Conservation (phyloP, 2,113 vertebrate species). For the Platichthys stellatus region DNA sequence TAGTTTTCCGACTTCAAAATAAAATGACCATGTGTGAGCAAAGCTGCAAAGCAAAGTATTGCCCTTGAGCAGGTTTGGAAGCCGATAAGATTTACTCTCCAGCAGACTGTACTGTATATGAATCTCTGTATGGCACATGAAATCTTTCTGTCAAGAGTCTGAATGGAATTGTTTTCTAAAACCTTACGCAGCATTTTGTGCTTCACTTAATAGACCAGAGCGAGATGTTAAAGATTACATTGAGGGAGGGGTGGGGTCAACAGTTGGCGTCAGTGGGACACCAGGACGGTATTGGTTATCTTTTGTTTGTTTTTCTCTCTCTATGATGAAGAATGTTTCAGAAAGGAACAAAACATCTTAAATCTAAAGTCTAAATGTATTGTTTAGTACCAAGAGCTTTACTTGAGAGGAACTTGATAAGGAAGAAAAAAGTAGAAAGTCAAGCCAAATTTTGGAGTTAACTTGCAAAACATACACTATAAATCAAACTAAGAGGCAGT, state of each 20-base stretch:
- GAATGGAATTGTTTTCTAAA: conserved; percentile 40
- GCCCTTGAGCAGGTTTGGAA: conserved; percentile 27
- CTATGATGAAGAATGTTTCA: conserved; percentile 41
- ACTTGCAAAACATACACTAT: neutral
- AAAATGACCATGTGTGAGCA: neutral
- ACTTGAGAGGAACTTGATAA: conserved; percentile 20
- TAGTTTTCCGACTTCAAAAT: neutral
- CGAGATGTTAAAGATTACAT: conserved; percentile 54
- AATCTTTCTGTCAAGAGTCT: conserved; percentile 4
- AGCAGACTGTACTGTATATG: conserved; percentile 10
- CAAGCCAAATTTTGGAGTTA: conserved; percentile 2
- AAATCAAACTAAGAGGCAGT: neutral
- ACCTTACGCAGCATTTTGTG: conserved; percentile 35
- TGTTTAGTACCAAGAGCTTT: conserved; percentile 29
- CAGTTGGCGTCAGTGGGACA: conserved; percentile 8
- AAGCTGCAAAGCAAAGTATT: neutral
- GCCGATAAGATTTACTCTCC: conserved; percentile 33
- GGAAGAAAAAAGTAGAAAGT: neutral
- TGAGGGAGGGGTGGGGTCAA: conserved; percentile 22
- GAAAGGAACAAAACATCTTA: conserved; percentile 49
- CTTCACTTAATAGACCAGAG: conserved; percentile 30
- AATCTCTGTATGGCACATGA: conserved; percentile 23
- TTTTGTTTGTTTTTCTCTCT: conserved; percentile 35
- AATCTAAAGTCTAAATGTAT: conserved; percentile 31
- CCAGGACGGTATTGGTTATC: conserved; percentile 25